Evolutionary conservation across 2,797 vertebrate species (phyloP).

Genomic region (Borostomias antarcticus): DNA sequence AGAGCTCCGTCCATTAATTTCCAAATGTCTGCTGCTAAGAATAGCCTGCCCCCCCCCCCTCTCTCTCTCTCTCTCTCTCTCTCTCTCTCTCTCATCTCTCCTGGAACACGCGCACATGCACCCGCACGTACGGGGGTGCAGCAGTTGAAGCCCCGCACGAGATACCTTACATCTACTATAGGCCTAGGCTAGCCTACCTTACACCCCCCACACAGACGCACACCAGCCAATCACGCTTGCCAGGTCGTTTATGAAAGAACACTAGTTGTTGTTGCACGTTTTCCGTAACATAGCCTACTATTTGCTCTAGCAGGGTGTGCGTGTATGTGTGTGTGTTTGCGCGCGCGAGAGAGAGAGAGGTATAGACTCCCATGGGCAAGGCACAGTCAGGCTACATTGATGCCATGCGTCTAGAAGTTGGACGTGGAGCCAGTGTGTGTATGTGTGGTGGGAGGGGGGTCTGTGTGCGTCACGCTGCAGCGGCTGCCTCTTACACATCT

Average conservation of each 20-base stretch:
- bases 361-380: slow-evolving; percentile 25
- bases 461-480: slow-evolving; percentile 73
- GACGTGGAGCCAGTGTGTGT: slow-evolving; percentile 30
- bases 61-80: slow-evolving; percentile 23
- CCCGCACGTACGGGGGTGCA: slow-evolving; percentile 24
- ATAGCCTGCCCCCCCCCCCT: slow-evolving; percentile 64
- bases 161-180: too few species aligned
- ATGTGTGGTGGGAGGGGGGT: too few species aligned
- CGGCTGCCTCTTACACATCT: slow-evolving; percentile 38
- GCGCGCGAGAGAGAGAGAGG: too few species aligned
- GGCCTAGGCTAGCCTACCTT: neutral
- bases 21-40: slow-evolving; percentile 78
- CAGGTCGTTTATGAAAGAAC: neutral
- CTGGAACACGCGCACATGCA: neutral
- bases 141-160: slow-evolving; percentile 4
- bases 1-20: slow-evolving; percentile 75
- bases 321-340: too few species aligned
- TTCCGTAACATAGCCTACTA: neutral
- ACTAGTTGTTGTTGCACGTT: neutral
- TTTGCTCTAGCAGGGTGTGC: neutral
- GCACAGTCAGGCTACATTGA: slow-evolving; percentile 5
- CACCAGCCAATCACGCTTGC: neutral
- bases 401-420: slow-evolving; percentile 57
- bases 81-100: slow-evolving; percentile 11
- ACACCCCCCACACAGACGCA: neutral